Evolutionary conservation across 2,113 vertebrate genomes (phyloP).

Genomic region (Nipponia nippon): DNA sequence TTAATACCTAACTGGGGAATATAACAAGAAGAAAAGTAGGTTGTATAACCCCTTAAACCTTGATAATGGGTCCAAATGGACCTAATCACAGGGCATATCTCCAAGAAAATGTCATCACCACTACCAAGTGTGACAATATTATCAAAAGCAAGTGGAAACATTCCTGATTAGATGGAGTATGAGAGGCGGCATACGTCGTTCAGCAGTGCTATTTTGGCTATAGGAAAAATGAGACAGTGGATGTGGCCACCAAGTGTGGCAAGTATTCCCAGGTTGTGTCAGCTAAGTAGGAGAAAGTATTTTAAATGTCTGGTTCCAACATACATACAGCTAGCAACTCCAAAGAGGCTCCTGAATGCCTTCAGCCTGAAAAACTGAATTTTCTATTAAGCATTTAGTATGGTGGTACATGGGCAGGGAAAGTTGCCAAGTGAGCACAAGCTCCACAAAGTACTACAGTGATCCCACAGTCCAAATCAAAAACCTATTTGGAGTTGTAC

Average conservation of each 20-base stretch:
- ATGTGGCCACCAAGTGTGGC: neutral
- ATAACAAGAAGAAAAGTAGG: constrained; percentile 1
- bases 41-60: constrained; percentile 35
- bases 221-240: neutral
- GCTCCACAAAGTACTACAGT: neutral
- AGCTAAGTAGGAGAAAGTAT: neutral
- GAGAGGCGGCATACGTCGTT: neutral
- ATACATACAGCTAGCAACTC: neutral
- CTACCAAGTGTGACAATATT: neutral
- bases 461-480: neutral
- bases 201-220: neutral
- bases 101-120: neutral
- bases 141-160: neutral
- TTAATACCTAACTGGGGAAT: constrained; percentile 32
- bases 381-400: neutral
- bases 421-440: neutral
- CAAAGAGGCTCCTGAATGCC: neutral
- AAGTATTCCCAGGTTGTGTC: neutral
- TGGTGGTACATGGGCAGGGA: neutral
- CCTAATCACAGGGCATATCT: neutral
- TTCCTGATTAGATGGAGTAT: neutral
- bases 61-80: constrained; percentile 45
- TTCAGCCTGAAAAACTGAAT: neutral
- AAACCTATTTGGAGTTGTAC: neutral
- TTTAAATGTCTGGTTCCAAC: neutral